A percentile compares a stretch with the other conserved stretches of the same genome.
Evolutionary conservation across 2,113 vertebrate species (phyloP).

Genomic region (Thinocorus orbignyianus): DNA sequence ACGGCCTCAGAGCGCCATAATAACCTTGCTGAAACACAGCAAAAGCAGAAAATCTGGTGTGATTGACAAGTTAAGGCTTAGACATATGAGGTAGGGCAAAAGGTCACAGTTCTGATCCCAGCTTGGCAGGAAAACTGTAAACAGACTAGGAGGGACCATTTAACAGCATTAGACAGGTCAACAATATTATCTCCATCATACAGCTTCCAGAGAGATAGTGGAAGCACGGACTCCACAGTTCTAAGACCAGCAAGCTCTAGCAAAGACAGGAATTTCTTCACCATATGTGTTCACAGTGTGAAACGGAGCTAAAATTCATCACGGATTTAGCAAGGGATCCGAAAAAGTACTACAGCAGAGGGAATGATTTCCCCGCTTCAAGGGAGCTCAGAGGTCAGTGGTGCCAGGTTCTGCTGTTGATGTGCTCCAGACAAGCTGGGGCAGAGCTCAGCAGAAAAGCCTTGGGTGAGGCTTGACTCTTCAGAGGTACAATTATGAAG

Average conservation of each 20-base stretch:
- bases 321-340: neutral
- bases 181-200: slow-evolving; percentile 52
- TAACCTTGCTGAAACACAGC: slow-evolving; percentile 60
- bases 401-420: neutral
- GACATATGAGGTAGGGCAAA: slow-evolving; percentile 60
- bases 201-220: slow-evolving; percentile 21
- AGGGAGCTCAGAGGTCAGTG: neutral
- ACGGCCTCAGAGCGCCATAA: slow-evolving; percentile 45
- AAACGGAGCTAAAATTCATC: neutral
- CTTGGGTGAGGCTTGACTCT: neutral
- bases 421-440: neutral
- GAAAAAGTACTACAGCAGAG: neutral
- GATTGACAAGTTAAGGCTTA: slow-evolving; percentile 71
- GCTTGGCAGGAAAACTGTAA: slow-evolving; percentile 64
- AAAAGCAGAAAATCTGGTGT: slow-evolving; percentile 62
- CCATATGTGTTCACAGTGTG: neutral
- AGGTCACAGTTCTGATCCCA: slow-evolving; percentile 66
- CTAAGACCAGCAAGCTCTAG: neutral
- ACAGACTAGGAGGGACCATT: slow-evolving; percentile 63
- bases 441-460: neutral
- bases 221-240: neutral
- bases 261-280: slow-evolving; percentile 5
- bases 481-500: neutral
- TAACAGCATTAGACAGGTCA: slow-evolving; percentile 65
- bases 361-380: neutral